Evolutionary conservation across 1,140 invertebrate species (phyloP).

Genomic region (Coenobita brevimanus): DNA sequence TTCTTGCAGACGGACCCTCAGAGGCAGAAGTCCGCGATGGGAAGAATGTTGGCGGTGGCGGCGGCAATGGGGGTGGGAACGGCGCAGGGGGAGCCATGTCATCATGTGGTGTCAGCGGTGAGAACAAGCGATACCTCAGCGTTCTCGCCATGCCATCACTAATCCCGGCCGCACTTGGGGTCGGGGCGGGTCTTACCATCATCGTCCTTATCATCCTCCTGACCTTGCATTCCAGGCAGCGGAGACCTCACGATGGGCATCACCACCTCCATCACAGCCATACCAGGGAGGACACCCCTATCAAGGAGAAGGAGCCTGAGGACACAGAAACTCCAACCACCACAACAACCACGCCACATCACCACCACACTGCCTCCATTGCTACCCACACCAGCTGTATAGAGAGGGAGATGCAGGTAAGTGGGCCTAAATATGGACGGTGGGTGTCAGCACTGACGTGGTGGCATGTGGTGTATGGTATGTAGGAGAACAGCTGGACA

Average conservation of each 20-base stretch:
- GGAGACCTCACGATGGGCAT: neutral
- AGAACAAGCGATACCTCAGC: conserved; percentile 23
- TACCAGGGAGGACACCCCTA: conserved; percentile 1
- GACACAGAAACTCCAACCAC: neutral
- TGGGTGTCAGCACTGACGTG: too few species aligned
- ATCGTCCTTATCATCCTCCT: conserved; percentile 53
- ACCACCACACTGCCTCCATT: neutral
- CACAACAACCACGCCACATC: neutral
- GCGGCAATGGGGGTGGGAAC: too few species aligned
- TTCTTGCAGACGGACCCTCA: conserved; percentile 45
- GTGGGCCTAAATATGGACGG: too few species aligned
- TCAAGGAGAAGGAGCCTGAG: neutral
- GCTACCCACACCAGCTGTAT: conserved; percentile 15
- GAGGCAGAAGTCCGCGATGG: conserved; percentile 47
- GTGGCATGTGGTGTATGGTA: too few species aligned
- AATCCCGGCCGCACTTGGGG: conserved; percentile 36
- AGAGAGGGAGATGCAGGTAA: conserved; percentile 33
- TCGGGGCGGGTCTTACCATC: conserved; percentile 45
- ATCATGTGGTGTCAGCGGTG: neutral
- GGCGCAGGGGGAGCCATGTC: neutral
- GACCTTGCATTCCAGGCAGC: conserved; percentile 18
- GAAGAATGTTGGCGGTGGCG: neutral
- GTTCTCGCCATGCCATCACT: conserved; percentile 26
- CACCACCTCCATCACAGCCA: neutral
- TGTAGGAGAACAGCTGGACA: too few species aligned